Base-by-base conservation (phyloP, 1,140 invertebrate genomes). In the Pachyrhynchus sulphureomaculatus region DNA sequence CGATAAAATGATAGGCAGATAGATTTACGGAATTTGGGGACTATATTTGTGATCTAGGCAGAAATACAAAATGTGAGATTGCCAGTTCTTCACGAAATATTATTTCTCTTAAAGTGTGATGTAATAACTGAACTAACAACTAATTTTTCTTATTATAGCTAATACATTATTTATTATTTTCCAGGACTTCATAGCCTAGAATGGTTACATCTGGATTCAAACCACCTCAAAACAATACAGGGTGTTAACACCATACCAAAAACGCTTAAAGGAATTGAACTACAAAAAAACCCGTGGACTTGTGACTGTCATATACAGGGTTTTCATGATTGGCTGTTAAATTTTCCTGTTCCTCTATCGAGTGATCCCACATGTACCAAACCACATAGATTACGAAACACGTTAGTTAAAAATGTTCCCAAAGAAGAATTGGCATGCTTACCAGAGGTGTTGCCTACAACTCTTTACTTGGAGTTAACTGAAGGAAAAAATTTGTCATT, bases 211-310 rank as follows among this genome's bases (percentile, higher is more conserved):
- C 75, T 95, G 44, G 86, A 93, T 68, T 88, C 87, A 54, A 96
- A 96, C 78, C 83, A 83, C 64, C 80, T 96, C 53, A 83, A 82
- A 15, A 85, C 81, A 66, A 83, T 92, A 61, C 80, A 84, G 69
- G 88, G 88, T 13, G 77, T 79, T 24, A 80, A 84, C 59, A 85
- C 90, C 58, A 79, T 93, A 32, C 88, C 89, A 1, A 83, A 86
- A 54, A 83, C 82, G 39, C 76, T 95, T 32, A 85, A 90, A 59
- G 90, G 88, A 33, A 82, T 94, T 21, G 86, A 89, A 51, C 77
- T 95, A 20, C 88, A 95, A 70, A 87, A 88, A 68, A 96, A 96
- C 80, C 86, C 89, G 39, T 96, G 93, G 93, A 81, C 85, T 39
- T 96, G 93, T 75, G 90, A 95, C 72, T 96, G 93, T 73, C 83